These are phyloP conservation scores for Wasmannia auropunctata DNA, from an alignment of 1,140 invertebrate species.

Conservation along the genomic window DNA sequence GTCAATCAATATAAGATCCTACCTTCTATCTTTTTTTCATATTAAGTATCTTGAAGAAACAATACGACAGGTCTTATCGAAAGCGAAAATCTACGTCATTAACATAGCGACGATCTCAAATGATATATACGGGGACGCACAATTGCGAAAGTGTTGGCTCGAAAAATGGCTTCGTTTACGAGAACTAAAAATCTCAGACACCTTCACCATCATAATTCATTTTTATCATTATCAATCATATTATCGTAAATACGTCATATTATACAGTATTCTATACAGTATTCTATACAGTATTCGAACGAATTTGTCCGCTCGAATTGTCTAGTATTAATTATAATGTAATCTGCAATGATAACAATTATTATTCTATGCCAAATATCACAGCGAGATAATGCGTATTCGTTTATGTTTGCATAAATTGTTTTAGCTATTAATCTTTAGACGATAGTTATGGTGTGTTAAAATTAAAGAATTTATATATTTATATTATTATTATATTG, in stretches of 20 bases:
- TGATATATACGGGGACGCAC: neutral
- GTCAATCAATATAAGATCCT: neutral
- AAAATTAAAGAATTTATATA: neutral
- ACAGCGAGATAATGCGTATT: neutral
- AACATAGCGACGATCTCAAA: neutral
- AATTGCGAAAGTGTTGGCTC: neutral
- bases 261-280: conserved; percentile 29
- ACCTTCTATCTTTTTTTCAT: neutral
- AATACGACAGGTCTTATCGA: neutral
- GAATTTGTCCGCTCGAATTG: neutral
- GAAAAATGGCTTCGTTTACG: neutral
- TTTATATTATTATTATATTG: neutral
- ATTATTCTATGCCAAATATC: neutral
- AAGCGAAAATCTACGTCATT: neutral
- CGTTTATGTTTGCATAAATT: neutral
- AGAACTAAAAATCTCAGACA: neutral
- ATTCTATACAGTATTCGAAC: conserved; percentile 16
- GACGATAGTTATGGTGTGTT: neutral
- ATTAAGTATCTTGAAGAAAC: neutral
- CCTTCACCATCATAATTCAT: neutral
- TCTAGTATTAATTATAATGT: conserved; percentile 4
- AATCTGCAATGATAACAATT: conserved; percentile 11
- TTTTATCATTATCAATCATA: conserved; percentile 15
- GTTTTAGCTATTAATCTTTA: neutral
- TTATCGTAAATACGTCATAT: conserved; percentile 6